Conservation (phyloP, 2,113 vertebrate species). For the Cygnus atratus region DNA sequence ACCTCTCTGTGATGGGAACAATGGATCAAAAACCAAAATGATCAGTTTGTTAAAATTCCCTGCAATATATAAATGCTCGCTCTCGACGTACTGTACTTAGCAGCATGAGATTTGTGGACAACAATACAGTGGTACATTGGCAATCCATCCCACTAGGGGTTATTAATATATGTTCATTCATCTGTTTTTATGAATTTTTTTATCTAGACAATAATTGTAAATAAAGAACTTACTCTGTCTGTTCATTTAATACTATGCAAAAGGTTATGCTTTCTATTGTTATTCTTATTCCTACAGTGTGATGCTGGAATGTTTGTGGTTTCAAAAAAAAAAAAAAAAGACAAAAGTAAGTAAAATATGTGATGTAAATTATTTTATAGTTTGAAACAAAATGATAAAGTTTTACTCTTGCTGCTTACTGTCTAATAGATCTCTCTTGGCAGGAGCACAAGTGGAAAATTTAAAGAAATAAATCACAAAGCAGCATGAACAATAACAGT, state of each 20-base stretch:
- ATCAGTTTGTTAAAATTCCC: constrained; percentile 81
- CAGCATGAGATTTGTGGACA: constrained; percentile 97
- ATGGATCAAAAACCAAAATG: constrained; percentile 73
- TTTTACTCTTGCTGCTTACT: constrained; percentile 89
- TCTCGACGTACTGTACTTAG: constrained; percentile 94
- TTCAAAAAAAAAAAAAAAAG: constrained; percentile 78
- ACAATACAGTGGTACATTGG: constrained; percentile 90
- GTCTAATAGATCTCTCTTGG: constrained; percentile 85
- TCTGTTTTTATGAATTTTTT: constrained; percentile 99
- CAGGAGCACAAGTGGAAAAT: constrained; percentile 85
- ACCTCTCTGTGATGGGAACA: constrained; percentile 79
- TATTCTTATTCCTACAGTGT: constrained; percentile 86
- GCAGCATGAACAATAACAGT: constrained; percentile 91
- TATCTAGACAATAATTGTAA: constrained; percentile 99
- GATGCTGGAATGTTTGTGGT: constrained; percentile 94
- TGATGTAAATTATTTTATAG: constrained; percentile 90
- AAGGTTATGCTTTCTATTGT: constrained; percentile 96
- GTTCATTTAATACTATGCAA: constrained; percentile 99
- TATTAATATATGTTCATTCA: constrained; percentile 95
- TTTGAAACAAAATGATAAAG: constrained; percentile 80
- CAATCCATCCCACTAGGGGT: constrained; percentile 94
- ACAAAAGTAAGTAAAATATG: constrained; percentile 81
- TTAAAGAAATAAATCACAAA: constrained; percentile 88
- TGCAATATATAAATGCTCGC: constrained; percentile 94
- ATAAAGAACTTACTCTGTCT: constrained; percentile 99